Conservation (phyloP, 2,113 vertebrate genomes). For the Labeo rohita region DNA sequence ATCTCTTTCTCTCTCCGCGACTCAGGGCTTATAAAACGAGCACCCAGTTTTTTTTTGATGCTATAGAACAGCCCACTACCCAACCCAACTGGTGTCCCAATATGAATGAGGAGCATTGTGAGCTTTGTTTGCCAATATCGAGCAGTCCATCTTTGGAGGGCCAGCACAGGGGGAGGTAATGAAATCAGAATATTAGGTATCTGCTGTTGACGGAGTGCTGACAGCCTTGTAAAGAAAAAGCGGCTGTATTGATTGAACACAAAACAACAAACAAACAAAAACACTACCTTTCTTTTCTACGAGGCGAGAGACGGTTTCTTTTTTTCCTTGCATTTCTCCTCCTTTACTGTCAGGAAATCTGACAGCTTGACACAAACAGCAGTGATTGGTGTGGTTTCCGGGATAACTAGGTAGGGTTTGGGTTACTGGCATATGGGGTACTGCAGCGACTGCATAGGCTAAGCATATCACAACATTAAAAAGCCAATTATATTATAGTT, state of each 20-base stretch:
- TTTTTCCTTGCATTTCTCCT: slow-evolving; percentile 34
- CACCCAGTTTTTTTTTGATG: background rate
- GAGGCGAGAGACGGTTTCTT: slow-evolving; percentile 45
- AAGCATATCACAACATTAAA: background rate
- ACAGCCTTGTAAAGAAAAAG: slow-evolving; percentile 56
- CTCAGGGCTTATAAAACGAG: slow-evolving; percentile 49
- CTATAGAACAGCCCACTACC: slow-evolving; percentile 6
- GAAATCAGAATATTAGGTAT: slow-evolving; percentile 61
- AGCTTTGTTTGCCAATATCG: slow-evolving; percentile 60
- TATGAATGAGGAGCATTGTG: slow-evolving; percentile 53
- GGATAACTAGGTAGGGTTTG: slow-evolving; percentile 51
- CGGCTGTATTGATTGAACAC: slow-evolving; percentile 52
- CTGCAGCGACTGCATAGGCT: background rate
- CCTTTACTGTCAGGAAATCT: slow-evolving; percentile 48
- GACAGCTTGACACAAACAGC: slow-evolving; percentile 61
- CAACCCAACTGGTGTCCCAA: background rate
- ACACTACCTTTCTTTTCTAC: slow-evolving; percentile 43
- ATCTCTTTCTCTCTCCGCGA: slow-evolving; percentile 35
- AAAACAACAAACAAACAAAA: slow-evolving; percentile 40
- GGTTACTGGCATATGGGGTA: background rate
- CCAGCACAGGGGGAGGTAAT: slow-evolving; percentile 48
- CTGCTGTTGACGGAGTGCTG: slow-evolving; percentile 51
- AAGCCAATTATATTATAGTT: background rate
- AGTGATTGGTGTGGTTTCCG: slow-evolving; percentile 54
- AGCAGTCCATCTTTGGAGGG: slow-evolving; percentile 51